Conservation (phyloP, 2,797 vertebrate species). For the Megaceryle alcyon region DNA sequence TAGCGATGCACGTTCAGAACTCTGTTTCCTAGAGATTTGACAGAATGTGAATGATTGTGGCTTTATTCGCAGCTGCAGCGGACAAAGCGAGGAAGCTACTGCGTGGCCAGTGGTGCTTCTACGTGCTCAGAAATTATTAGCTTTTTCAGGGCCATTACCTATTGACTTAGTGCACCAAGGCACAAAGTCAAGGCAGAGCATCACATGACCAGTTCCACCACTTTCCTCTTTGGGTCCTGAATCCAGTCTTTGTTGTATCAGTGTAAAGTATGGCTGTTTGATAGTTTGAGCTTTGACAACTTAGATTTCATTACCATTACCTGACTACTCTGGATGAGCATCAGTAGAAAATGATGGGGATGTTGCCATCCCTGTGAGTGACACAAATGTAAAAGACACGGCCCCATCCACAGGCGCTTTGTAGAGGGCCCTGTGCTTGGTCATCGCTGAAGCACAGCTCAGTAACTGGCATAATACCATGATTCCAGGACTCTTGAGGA, state of each 20-base stretch:
- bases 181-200: background rate
- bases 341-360: background rate
- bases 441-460: background rate
- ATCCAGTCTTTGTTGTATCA: background rate
- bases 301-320: no score
- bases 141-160: background rate
- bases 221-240: background rate
- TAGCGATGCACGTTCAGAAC: accelerated
- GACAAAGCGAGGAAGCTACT: background rate
- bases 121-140: accelerated
- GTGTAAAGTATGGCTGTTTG: accelerated
- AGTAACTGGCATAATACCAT: background rate
- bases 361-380: background rate
- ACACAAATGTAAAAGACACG: background rate
- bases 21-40: background rate
- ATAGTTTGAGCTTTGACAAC: background rate
- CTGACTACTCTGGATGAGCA: background rate
- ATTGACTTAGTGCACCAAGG: background rate
- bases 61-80: background rate
- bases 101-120: background rate
- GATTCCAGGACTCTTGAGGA: background rate
- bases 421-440: background rate
- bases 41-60: background rate
- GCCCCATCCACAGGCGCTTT: accelerated
- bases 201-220: background rate